phyloP scores from a whole-genome alignment of 2,888 invertebrate species.

The Petrolisthes cinctipes region DNA sequence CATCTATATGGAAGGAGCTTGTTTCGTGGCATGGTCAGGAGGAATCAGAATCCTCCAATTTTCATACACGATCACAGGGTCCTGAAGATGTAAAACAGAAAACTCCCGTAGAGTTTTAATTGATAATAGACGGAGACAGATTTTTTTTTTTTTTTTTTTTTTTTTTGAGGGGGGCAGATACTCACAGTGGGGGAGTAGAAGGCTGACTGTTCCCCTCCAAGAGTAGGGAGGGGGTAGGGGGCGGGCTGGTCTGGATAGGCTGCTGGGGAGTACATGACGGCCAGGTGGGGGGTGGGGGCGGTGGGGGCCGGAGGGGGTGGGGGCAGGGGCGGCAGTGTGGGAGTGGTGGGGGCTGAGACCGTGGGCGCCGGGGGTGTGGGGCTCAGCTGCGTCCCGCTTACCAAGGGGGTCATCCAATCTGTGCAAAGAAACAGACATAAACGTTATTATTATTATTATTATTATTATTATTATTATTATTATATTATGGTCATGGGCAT shows the following conservation, averaged over 20 bases:
- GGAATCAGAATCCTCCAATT: no score
- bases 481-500: constrained; percentile 49
- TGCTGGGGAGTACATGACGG: constrained; percentile 63
- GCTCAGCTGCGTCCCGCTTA: constrained; percentile 60
- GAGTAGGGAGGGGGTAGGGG: constrained; percentile 61
- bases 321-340: constrained; percentile 49
- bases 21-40: no score
- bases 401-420: constrained; percentile 64
- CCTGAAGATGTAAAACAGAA: no score
- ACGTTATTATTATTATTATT: no score
- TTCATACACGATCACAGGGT: no score
- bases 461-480: no score
- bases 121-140: no score
- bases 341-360: constrained; percentile 22
- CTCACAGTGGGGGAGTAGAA: constrained; percentile 64
- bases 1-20: no score
- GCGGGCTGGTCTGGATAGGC: constrained; percentile 63
- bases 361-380: constrained; percentile 38
- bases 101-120: no score
- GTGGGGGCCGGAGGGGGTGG: constrained; percentile 56
- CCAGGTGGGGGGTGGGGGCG: constrained; percentile 54
- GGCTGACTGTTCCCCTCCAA: constrained; percentile 65
- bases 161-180: background rate
- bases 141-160: no score
- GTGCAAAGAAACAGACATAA: background rate